Percentiles rank a stretch among this genome's conserved stretches.
These are phyloP conservation scores for Oreochromis tanganicae DNA, from an alignment of 2,113 vertebrate genomes.

Conservation along the genomic window DNA sequence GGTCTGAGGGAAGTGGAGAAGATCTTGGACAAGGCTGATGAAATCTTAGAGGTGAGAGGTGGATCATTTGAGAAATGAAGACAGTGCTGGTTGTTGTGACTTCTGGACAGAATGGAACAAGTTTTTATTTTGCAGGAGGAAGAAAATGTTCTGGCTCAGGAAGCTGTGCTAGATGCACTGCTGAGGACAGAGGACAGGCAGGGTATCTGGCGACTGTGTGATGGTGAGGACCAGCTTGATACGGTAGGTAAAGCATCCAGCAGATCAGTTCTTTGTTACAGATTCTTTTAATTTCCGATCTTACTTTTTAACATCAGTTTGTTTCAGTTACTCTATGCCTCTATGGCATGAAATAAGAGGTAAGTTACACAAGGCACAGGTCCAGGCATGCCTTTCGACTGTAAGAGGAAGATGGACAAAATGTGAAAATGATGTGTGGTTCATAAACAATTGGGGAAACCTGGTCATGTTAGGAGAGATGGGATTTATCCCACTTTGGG, in stretches of 20 bases:
- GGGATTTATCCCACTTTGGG: background rate
- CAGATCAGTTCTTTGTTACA: accelerated
- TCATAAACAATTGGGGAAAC: background rate
- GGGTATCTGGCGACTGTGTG: conserved; percentile 38
- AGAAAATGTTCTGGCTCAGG: conserved; percentile 68
- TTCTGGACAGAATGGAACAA: background rate
- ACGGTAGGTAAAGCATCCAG: conserved; percentile 14
- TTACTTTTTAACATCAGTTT: background rate
- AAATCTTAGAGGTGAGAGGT: conserved; percentile 64
- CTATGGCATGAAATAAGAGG: background rate
- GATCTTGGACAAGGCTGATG: conserved; percentile 53
- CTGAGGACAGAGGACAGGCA: conserved; percentile 28
- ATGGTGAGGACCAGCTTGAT: background rate
- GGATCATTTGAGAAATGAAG: background rate
- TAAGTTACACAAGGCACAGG: background rate
- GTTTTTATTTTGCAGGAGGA: conserved; percentile 58
- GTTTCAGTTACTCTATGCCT: background rate
- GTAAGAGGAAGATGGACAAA: background rate
- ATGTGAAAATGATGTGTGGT: background rate
- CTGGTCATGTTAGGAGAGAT: background rate
- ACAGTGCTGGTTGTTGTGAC: background rate
- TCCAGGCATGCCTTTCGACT: background rate
- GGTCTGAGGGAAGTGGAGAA: conserved; percentile 63
- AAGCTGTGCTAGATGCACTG: conserved; percentile 62
- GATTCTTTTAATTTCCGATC: accelerated